Evolutionary conservation across 2,888 invertebrate species (phyloP).

Genomic region (Cosmopolites sordidus): DNA sequence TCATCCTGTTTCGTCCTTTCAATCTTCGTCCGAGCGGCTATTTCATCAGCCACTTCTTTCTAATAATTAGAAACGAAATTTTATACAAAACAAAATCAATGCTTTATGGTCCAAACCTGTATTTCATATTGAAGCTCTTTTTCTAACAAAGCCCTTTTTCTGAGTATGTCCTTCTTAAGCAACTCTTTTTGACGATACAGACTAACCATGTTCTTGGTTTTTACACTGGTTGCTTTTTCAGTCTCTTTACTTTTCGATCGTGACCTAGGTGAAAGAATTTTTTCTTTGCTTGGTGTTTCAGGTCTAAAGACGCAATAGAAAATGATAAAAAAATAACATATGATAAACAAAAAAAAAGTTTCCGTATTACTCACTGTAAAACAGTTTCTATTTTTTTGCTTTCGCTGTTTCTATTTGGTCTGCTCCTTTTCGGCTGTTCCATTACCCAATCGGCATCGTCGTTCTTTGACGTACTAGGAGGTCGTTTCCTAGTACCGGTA

Average conservation of each 20-base stretch:
- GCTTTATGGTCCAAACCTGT: slow-evolving; percentile 59
- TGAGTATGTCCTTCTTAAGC: slow-evolving; percentile 88
- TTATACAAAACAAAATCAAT: no score
- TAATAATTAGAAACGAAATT: slow-evolving; percentile 35
- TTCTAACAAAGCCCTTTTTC: slow-evolving; percentile 83
- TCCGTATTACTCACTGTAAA: slow-evolving; percentile 38
- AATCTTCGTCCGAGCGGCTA: slow-evolving; percentile 66
- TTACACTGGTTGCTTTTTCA: slow-evolving; percentile 49
- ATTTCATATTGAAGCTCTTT: slow-evolving; percentile 87
- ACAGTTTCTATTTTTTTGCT: slow-evolving; percentile 40
- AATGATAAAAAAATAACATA: background rate
- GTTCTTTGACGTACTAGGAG: slow-evolving; percentile 41
- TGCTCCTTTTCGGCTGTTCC: slow-evolving; percentile 47
- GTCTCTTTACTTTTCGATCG: slow-evolving; percentile 43
- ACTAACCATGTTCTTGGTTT: slow-evolving; percentile 64
- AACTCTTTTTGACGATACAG: slow-evolving; percentile 86
- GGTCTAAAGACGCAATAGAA: slow-evolving; percentile 14
- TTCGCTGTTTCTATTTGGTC: slow-evolving; percentile 38
- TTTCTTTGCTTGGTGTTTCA: slow-evolving; percentile 31
- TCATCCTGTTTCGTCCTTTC: slow-evolving; percentile 61
- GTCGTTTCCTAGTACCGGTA: slow-evolving; percentile 40
- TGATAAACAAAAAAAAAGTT: background rate
- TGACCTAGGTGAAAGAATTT: slow-evolving; percentile 40
- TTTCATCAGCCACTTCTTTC: slow-evolving; percentile 71
- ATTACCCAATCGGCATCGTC: slow-evolving; percentile 50